A percentile compares a stretch with the other conserved stretches of the same genome.
Conservation (phyloP, 2,888 invertebrate genomes). For the Pollenia amentaria region DNA sequence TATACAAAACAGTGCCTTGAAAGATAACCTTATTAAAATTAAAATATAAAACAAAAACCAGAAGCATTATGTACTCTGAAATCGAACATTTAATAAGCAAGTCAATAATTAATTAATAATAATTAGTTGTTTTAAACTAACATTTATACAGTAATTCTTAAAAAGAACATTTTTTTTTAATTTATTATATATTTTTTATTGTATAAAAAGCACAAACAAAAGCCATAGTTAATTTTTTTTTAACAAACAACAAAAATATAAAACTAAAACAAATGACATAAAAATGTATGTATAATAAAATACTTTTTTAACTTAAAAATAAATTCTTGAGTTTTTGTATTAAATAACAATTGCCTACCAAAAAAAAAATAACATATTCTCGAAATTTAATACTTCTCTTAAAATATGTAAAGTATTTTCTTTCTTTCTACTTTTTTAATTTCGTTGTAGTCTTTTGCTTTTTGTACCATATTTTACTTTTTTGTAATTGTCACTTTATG, state of each 20-base stretch:
- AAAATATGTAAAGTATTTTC: slow-evolving; percentile 30
- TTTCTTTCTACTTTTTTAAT: background rate
- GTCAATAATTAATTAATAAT: slow-evolving; percentile 66
- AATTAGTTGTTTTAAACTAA: slow-evolving; percentile 74
- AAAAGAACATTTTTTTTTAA: slow-evolving; percentile 48
- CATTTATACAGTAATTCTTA: slow-evolving; percentile 60
- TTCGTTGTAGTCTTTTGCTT: slow-evolving; percentile 5
- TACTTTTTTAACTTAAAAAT: background rate
- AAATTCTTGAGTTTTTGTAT: slow-evolving; percentile 20
- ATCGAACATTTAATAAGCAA: slow-evolving; percentile 40
- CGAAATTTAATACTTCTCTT: slow-evolving; percentile 42
- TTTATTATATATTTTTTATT: slow-evolving; percentile 34
- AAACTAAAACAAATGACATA: slow-evolving; percentile 14
- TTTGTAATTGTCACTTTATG: slow-evolving; percentile 23
- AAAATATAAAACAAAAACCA: slow-evolving; percentile 39
- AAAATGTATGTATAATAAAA: slow-evolving; percentile 16
- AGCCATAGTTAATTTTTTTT: slow-evolving; percentile 70
- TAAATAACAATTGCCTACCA: slow-evolving; percentile 46
- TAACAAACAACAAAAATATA: slow-evolving; percentile 32
- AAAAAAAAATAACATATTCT: slow-evolving; percentile 39
- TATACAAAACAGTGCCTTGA: slow-evolving; percentile 66
- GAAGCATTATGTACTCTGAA: slow-evolving; percentile 26
- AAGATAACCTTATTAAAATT: slow-evolving; percentile 40
- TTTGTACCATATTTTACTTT: slow-evolving; percentile 14
- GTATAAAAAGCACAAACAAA: slow-evolving; percentile 58